Conservation (phyloP, 2,888 invertebrate genomes). For the Hartigia nigra region DNA sequence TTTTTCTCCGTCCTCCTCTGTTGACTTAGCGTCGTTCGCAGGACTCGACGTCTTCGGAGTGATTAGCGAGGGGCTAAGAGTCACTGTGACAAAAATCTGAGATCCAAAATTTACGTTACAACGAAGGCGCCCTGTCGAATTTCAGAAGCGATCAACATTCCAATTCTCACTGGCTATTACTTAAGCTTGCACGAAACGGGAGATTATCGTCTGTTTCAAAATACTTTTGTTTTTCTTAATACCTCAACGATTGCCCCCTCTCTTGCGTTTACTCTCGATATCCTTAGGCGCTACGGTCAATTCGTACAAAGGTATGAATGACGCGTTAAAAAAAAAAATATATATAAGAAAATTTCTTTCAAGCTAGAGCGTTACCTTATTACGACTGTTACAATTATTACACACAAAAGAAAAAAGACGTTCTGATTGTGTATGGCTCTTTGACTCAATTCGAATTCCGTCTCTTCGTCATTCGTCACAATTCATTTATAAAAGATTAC, state of each 20-base stretch:
- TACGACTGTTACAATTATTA: background rate
- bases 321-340: background rate
- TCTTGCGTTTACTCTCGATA: background rate
- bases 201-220: background rate
- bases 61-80: constrained; percentile 33
- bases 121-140: constrained; percentile 15
- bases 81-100: constrained; percentile 28
- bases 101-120: constrained; percentile 31
- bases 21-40: background rate
- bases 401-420: background rate
- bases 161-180: background rate
- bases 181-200: background rate
- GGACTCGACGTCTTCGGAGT: constrained; percentile 8
- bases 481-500: background rate
- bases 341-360: background rate
- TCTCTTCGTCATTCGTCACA: background rate
- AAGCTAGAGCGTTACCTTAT: background rate
- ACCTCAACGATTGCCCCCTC: background rate
- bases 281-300: background rate
- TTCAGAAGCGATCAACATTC: background rate
- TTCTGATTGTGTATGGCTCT: background rate
- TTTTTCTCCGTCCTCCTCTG: background rate
- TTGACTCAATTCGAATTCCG: background rate
- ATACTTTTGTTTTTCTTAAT: background rate
- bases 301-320: background rate